Evolutionary conservation across 35 echinoderm and acorn worm genomes (phyloP), one percentile per base, ranked within the genome.

Genomic region (Ophiothrix spiculata): DNA sequence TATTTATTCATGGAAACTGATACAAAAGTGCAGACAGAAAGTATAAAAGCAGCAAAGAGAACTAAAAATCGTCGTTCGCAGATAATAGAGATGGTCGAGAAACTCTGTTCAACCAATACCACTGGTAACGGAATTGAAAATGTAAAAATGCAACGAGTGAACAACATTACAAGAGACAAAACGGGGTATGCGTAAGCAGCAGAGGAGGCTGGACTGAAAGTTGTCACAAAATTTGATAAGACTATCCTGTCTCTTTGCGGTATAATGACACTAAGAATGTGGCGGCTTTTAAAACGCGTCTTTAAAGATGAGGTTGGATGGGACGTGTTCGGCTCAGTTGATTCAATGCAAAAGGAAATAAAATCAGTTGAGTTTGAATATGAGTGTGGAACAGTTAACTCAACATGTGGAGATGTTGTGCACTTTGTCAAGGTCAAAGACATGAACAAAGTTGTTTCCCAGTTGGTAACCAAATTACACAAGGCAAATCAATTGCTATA

Each of bases 1-100:
- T 40, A 87, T 41, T 36, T 77, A 15, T 77, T 87, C 33, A 77
- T 87, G 69, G 73, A 33, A 11, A 78, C 85, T 1, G 25, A 64
- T 19, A 87, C 69, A 40, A 87, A 16, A 31, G 21, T 25, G 1
- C 75, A 14, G 38, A 42, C 25, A 35, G 60, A 69, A 10, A 69
- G 60, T 69, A n/a, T 15, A 6, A 69, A 69, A 28, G 60, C 60
- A 69, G 60, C 60, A 25, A 69, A 69, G 29, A 69, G 60, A 69
- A 69, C 60, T 69, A 69, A 69, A n/a, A 69, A 69, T 69, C 17
- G 60, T 25, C 60, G 60, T 69, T 69, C 60, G 23, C 60, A 69
- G 23, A 10, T 69, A 10, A 69, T 69, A 69, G 60, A 69, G 25
- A 6, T 4, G 29, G 60, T 69, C 4, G 60, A 69, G 29, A 69